phyloP scores from a whole-genome alignment of 2,797 vertebrate genomes.

The Melanotaenia parkinsoni region DNA sequence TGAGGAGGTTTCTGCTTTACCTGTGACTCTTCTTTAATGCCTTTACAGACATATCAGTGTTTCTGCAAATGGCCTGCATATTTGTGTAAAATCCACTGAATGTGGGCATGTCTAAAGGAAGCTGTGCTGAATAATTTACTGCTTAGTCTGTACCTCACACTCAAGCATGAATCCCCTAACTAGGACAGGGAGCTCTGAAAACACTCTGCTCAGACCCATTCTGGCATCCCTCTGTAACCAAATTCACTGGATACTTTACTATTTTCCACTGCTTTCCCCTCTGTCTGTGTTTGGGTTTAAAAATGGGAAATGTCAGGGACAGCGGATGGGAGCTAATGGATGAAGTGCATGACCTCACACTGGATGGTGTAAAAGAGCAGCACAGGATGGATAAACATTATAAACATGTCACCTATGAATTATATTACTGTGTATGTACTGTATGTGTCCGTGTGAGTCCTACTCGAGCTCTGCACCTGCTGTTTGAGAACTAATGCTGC shows the following conservation, averaged over 20 bases:
- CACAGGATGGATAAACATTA: conserved; percentile 44
- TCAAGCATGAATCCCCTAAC: conserved; percentile 67
- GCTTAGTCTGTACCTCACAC: conserved; percentile 64
- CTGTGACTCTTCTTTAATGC: conserved; percentile 19
- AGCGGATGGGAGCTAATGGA: conserved; percentile 38
- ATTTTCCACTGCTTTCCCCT: conserved; percentile 35
- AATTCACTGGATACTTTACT: conserved; percentile 48
- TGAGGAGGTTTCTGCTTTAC: conserved; percentile 22
- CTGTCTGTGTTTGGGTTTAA: conserved; percentile 56
- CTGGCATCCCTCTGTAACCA: conserved; percentile 41
- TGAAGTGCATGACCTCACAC: conserved; percentile 36
- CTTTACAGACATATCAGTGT: conserved; percentile 29
- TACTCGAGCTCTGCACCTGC: conserved; percentile 41
- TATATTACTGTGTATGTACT: conserved; percentile 12
- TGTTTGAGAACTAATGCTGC: conserved; percentile 19
- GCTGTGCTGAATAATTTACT: conserved; percentile 80
- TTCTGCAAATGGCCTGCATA: conserved; percentile 25
- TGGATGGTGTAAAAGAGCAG: conserved; percentile 39
- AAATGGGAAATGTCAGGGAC: conserved; percentile 41
- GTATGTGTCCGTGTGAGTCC: neutral
- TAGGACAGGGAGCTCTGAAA: conserved; percentile 71
- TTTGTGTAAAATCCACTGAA: conserved; percentile 49
- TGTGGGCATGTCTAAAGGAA: conserved; percentile 64
- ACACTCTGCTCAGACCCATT: conserved; percentile 40
- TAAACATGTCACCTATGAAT: conserved; percentile 42